phyloP scores from a whole-genome alignment of 2,797 vertebrate species.

The Hylomyscus alleni region DNA sequence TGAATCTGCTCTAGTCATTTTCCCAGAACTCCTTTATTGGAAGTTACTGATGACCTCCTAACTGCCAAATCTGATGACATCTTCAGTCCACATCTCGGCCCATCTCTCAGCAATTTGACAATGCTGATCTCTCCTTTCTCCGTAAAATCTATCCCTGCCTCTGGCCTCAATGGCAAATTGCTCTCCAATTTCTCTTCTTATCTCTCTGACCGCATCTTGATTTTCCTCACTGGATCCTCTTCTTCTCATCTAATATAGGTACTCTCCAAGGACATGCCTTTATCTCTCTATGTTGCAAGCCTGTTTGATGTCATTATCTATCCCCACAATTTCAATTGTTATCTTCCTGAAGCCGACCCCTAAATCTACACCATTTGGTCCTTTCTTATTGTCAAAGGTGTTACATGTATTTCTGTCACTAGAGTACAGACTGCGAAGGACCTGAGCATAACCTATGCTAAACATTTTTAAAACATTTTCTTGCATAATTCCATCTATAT shows the following conservation, averaged over 20 bases:
- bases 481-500: not conserved
- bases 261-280: not conserved
- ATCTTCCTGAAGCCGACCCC: not conserved
- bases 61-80: slow-evolving; percentile 61
- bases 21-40: slow-evolving; percentile 70
- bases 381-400: not conserved
- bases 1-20: slow-evolving; percentile 61
- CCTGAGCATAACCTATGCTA: not conserved
- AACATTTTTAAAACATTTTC: not conserved
- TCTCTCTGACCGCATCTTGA: slow-evolving; percentile 29
- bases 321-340: slow-evolving; percentile 21
- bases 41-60: slow-evolving; percentile 65
- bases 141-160: slow-evolving; percentile 48
- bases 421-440: not conserved
- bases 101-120: slow-evolving; percentile 54
- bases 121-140: not conserved
- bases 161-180: slow-evolving; percentile 47
- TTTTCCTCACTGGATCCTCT: slow-evolving; percentile 39
- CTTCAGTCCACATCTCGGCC: slow-evolving; percentile 26
- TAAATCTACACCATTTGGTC: not conserved
- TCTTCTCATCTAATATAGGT: not conserved
- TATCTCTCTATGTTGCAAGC: not conserved
- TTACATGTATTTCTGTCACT: not conserved
- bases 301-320: slow-evolving; percentile 16
- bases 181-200: slow-evolving; percentile 55